Conservation (phyloP, 2,888 invertebrate genomes). For the Polia nebulosa region DNA sequence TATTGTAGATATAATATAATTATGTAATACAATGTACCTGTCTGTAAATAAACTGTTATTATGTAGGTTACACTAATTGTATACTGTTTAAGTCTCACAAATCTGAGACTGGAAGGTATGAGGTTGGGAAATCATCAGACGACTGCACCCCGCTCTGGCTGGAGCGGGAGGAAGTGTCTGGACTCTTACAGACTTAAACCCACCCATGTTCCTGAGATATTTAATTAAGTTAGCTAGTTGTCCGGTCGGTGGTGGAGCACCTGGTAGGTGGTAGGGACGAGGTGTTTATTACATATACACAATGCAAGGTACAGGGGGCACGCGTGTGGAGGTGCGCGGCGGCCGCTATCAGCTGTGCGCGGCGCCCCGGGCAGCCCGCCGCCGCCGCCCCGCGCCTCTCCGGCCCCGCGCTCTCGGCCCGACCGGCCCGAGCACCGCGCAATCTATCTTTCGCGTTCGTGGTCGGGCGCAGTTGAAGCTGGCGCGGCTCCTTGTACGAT, state of each 20-base stretch:
- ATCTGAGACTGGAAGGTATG: too few relatives aligned
- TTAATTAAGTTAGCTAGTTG: neutral
- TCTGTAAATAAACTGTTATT: too few relatives aligned
- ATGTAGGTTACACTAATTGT: too few relatives aligned
- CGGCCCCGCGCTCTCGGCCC: neutral
- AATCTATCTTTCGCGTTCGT: constrained; percentile 25
- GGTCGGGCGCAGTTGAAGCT: constrained; percentile 44
- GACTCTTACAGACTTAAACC: too few relatives aligned
- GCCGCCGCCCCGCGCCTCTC: neutral
- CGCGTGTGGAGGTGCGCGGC: constrained; percentile 23
- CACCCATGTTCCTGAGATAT: too few relatives aligned
- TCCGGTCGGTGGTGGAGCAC: neutral
- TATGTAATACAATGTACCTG: too few relatives aligned
- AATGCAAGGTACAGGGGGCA: neutral
- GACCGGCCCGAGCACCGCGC: neutral
- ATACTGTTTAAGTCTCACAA: too few relatives aligned
- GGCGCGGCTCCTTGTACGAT: constrained; percentile 41
- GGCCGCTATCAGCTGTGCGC: constrained; percentile 57
- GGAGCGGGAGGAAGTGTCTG: too few relatives aligned
- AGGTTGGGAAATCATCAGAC: too few relatives aligned
- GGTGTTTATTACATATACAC: neutral
- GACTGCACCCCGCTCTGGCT: too few relatives aligned
- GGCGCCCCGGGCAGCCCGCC: constrained; percentile 14
- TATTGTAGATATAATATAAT: too few relatives aligned
- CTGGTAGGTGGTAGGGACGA: neutral